Evolutionary conservation across 2,888 invertebrate genomes (phyloP).

Genomic region (Epistrophella euchroma): DNA sequence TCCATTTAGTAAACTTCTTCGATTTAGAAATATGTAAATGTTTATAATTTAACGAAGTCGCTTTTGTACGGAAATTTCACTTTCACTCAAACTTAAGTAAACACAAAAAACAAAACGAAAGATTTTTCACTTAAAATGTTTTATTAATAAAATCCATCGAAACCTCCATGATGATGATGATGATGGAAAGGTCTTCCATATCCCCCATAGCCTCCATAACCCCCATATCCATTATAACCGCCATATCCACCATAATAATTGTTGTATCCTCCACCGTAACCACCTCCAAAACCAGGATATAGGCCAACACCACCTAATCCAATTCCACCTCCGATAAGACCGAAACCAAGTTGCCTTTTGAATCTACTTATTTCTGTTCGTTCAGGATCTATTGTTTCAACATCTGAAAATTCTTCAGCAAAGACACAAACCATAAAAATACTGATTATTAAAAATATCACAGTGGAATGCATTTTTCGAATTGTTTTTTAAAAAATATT

Average conservation of each 20-base stretch:
- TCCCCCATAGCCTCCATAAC: constrained; percentile 50
- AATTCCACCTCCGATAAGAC: constrained; percentile 34
- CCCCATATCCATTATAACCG: constrained; percentile 55
- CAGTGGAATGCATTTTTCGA: constrained; percentile 6
- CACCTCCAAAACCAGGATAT: constrained; percentile 42
- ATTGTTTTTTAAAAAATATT: background rate
- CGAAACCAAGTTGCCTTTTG: constrained; percentile 37
- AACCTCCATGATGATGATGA: constrained; percentile 21
- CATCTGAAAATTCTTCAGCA: background rate
- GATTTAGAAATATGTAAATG: too few species aligned
- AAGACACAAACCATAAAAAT: background rate
- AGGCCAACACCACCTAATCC: constrained; percentile 26
- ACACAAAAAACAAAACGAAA: background rate
- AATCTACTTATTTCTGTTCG: constrained; percentile 24
- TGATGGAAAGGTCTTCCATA: constrained; percentile 30
- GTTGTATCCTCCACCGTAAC: constrained; percentile 43
- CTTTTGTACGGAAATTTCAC: background rate
- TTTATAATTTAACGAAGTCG: too few species aligned
- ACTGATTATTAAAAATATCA: background rate
- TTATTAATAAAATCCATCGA: constrained; percentile 31
- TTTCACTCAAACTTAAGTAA: background rate
- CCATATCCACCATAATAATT: constrained; percentile 43
- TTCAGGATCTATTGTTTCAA: constrained; percentile 19
- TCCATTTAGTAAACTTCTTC: too few species aligned
- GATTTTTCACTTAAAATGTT: background rate